Percentiles rank a stretch among this genome's conserved stretches.
These are phyloP conservation scores for Peromyscus maniculatus DNA, from an alignment of 2,113 vertebrate species.

Conservation along the genomic window DNA sequence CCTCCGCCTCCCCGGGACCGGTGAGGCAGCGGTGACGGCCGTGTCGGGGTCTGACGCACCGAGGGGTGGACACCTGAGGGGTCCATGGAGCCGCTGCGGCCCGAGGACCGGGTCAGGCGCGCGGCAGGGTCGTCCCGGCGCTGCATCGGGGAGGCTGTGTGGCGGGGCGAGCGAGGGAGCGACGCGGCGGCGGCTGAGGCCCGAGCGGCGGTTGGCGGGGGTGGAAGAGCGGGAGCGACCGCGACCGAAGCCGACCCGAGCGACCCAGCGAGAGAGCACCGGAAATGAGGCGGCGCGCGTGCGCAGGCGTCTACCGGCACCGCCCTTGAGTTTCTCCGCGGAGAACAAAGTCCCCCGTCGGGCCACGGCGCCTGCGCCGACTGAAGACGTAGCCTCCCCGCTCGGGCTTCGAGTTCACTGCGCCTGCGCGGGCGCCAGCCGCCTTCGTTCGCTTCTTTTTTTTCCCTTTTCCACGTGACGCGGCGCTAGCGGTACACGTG, in stretches of 20 bases:
- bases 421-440: conserved; percentile 70
- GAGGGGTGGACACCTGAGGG: conserved; percentile 79
- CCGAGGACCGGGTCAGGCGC: conserved; percentile 80
- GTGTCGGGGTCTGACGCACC: conserved; percentile 79
- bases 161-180: conserved; percentile 60
- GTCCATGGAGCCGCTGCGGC: conserved; percentile 81
- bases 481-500: conserved; percentile 75
- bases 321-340: conserved; percentile 80
- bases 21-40: conserved; percentile 77
- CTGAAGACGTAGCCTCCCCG: neutral
- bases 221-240: conserved; percentile 65
- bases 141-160: conserved; percentile 77
- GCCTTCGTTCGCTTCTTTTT: conserved; percentile 55
- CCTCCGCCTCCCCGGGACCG: conserved; percentile 78
- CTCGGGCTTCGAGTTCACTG: neutral
- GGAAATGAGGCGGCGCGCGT: conserved; percentile 81
- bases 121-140: conserved; percentile 84
- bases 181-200: conserved; percentile 67
- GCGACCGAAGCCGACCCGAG: conserved; percentile 80
- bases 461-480: conserved; percentile 75
- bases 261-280: conserved; percentile 82
- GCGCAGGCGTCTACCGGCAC: conserved; percentile 78
- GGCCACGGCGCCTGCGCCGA: conserved; percentile 75
- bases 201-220: conserved; percentile 72
- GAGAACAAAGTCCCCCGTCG: conserved; percentile 81